A percentile compares a stretch with the other conserved stretches of the same genome.
phyloP scores from a whole-genome alignment of 2,797 vertebrate genomes.

The Esox lucius region DNA sequence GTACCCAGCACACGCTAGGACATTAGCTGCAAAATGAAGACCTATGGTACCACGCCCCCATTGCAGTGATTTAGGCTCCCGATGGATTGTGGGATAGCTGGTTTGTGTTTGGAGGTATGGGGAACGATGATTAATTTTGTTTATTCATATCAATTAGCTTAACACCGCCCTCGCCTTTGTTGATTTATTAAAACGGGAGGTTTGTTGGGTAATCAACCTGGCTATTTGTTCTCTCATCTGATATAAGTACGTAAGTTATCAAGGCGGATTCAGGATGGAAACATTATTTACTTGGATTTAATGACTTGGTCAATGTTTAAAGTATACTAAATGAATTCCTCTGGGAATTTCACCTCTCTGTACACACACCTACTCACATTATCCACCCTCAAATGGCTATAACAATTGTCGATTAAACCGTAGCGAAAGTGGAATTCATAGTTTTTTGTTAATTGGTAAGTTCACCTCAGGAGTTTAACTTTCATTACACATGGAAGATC shows the following conservation, averaged over 20 bases:
- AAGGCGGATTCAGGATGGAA: background rate
- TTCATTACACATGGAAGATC: background rate
- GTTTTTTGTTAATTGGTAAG: background rate
- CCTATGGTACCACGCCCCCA: slow-evolving; percentile 20
- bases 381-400: background rate
- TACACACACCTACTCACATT: background rate
- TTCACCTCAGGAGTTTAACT: background rate
- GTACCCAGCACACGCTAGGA: slow-evolving; percentile 34
- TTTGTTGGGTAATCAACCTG: slow-evolving; percentile 2
- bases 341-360: background rate
- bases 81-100: slow-evolving; percentile 25
- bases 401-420: background rate
- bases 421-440: background rate
- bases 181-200: background rate
- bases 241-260: slow-evolving; percentile 1
- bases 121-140: slow-evolving; percentile 37
- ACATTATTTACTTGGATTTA: background rate
- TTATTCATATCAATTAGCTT: slow-evolving; percentile 42
- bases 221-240: background rate
- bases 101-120: slow-evolving; percentile 13
- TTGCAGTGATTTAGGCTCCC: slow-evolving; percentile 33
- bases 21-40: slow-evolving; percentile 48
- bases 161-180: slow-evolving; percentile 16
- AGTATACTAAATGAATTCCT: background rate
- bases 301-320: slow-evolving; percentile 3